Percentiles rank a stretch among this genome's conserved stretches.
These are phyloP conservation scores for Alethe castanea DNA, from an alignment of 2,113 vertebrate genomes.

Conservation along the genomic window DNA sequence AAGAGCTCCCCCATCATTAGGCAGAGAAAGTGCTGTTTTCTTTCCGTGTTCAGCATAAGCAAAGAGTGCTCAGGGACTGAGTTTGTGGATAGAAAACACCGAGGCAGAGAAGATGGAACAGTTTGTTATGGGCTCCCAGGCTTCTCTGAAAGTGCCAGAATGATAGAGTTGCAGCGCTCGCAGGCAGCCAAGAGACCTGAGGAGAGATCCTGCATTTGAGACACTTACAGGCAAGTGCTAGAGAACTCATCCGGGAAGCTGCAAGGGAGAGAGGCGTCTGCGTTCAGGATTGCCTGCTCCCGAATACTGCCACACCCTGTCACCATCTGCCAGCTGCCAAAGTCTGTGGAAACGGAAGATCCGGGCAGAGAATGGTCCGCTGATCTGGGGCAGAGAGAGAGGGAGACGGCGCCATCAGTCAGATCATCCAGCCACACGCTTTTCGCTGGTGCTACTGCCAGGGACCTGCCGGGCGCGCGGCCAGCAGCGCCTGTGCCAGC, in stretches of 20 bases:
- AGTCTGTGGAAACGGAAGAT: conserved; percentile 96
- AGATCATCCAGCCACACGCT: conserved; percentile 45
- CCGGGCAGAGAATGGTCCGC: conserved; percentile 87
- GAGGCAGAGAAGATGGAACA: background rate
- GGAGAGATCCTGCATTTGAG: conserved; percentile 51
- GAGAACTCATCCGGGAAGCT: conserved; percentile 93
- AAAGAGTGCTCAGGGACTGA: background rate
- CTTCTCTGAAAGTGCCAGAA: background rate
- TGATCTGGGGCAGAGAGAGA: conserved; percentile 86
- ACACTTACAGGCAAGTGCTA: conserved; percentile 90
- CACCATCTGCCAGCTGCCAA: conserved; percentile 99
- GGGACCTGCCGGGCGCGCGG: background rate
- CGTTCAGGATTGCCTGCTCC: conserved; percentile 84
- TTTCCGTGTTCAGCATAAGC: background rate
- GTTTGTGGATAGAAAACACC: background rate
- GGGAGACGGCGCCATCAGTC: conserved; percentile 64
- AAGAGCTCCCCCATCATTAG: background rate
- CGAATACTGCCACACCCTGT: conserved; percentile 97
- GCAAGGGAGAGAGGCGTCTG: conserved; percentile 88
- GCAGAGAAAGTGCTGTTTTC: background rate
- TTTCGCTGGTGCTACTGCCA: background rate
- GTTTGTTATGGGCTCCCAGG: background rate
- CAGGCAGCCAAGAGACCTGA: background rate
- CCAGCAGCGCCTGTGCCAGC: background rate
- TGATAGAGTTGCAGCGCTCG: background rate